These are phyloP conservation scores for Euphonia xanthogaster DNA, from an alignment of 2,797 vertebrate genomes.

Conservation along the genomic window DNA sequence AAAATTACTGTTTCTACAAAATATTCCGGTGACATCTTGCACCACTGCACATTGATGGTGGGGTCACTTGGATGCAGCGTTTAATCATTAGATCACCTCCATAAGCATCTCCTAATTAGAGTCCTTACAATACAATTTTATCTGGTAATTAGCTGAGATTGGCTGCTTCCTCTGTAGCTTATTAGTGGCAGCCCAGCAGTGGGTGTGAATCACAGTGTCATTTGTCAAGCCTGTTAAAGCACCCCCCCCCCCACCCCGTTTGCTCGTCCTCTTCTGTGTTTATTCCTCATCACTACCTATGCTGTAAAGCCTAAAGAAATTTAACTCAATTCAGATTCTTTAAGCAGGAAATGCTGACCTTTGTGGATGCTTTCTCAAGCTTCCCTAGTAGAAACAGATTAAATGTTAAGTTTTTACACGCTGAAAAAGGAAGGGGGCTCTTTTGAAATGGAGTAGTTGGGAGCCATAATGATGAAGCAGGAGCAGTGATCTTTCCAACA, in stretches of 20 bases:
- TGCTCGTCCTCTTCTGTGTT: slow-evolving; percentile 61
- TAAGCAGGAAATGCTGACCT: slow-evolving; percentile 31
- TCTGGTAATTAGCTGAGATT: slow-evolving; percentile 97
- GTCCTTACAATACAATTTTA: slow-evolving; percentile 93
- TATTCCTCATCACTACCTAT: slow-evolving; percentile 65
- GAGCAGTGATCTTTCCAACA: slow-evolving; percentile 43
- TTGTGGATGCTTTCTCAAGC: neutral
- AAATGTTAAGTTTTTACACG: slow-evolving; percentile 57
- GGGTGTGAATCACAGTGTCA: slow-evolving; percentile 86
- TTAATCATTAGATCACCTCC: slow-evolving; percentile 95
- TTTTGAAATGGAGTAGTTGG: slow-evolving; percentile 55
- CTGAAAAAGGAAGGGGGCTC: slow-evolving; percentile 29
- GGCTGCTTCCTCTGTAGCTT: slow-evolving; percentile 91
- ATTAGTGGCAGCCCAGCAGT: slow-evolving; percentile 88
- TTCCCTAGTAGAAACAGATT: slow-evolving; percentile 45
- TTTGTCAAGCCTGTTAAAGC: slow-evolving; percentile 83
- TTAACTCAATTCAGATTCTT: slow-evolving; percentile 37
- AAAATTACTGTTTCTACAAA: slow-evolving; percentile 81
- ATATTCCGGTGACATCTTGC: slow-evolving; percentile 81
- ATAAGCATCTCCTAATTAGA: slow-evolving; percentile 94
- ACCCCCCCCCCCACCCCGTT: too few species aligned
- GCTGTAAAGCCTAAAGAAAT: slow-evolving; percentile 66
- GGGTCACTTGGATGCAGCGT: slow-evolving; percentile 89
- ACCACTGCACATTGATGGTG: slow-evolving; percentile 81
- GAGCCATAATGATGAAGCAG: slow-evolving; percentile 45